Evolutionary conservation across 2,113 vertebrate genomes (phyloP).

Genomic region (Paracanthobrama guichenoti): DNA sequence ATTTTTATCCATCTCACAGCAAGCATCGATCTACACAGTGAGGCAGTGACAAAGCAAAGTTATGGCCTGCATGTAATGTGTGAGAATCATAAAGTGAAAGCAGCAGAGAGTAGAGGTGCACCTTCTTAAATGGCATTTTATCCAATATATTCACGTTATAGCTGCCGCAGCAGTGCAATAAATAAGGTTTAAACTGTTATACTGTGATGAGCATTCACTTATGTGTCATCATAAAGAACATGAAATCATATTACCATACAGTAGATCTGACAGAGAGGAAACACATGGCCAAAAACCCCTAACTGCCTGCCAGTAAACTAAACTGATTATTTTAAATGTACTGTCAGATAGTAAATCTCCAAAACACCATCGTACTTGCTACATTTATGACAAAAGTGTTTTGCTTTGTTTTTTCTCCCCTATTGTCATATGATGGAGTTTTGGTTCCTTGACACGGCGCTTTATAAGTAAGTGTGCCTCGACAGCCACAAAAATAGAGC

Average conservation of each 20-base stretch:
- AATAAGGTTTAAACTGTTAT: not conserved
- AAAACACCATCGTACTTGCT: not conserved
- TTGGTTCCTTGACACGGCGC: not conserved
- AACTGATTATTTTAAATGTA: not conserved
- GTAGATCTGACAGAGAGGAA: not conserved
- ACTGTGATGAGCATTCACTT: not conserved
- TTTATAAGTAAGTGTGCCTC: not conserved
- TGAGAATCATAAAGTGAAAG: not conserved
- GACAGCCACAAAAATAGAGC: not conserved
- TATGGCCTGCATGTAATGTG: not conserved
- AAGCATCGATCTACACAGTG: conserved; percentile 13
- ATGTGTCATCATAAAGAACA: not conserved
- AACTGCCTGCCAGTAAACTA: not conserved
- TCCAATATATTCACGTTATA: not conserved
- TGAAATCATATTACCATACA: not conserved
- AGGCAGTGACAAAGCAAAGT: conserved; percentile 2
- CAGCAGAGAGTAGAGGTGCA: not conserved
- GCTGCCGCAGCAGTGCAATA: not conserved
- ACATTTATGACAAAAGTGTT: not conserved
- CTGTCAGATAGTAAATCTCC: not conserved
- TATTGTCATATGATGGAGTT: not conserved
- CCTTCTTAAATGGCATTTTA: not conserved
- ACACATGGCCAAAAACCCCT: not conserved
- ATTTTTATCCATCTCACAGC: conserved; percentile 45
- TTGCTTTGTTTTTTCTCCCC: not conserved